A percentile compares a stretch with the other conserved stretches of the same genome.
These are phyloP conservation scores for Ommatoiulus sabulosus DNA, from an alignment of 2,888 invertebrate genomes.

Conservation along the genomic window DNA sequence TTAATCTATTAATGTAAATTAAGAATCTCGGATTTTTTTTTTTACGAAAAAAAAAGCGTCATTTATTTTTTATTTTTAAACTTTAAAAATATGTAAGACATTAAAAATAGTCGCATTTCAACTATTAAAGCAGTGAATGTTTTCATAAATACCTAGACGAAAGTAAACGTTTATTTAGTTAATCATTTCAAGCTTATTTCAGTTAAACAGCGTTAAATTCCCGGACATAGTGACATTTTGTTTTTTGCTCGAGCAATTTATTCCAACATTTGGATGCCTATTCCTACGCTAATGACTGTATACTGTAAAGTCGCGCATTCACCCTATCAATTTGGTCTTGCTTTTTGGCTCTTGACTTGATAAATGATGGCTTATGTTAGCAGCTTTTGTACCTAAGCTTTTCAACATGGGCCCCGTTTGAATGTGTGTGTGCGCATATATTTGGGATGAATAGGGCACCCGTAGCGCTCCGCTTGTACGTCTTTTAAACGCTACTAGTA, in stretches of 20 bases:
- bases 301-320: not conserved
- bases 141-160: no score
- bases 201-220: no score
- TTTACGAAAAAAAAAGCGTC: no score
- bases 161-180: no score
- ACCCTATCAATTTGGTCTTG: not conserved
- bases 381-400: constrained; percentile 43
- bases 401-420: constrained; percentile 39
- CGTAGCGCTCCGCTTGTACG: not conserved
- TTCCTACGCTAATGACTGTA: not conserved
- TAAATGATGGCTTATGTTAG: constrained; percentile 43
- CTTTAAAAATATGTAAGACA: no score
- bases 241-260: not conserved
- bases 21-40: no score
- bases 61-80: no score
- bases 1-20: no score
- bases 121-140: no score
- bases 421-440: not conserved
- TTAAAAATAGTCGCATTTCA: no score
- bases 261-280: not conserved
- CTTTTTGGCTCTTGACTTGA: constrained; percentile 36
- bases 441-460: constrained; percentile 33
- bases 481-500: not conserved
- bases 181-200: no score
- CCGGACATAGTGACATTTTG: not conserved